Conservation (phyloP, 2,113 vertebrate species). For the Alethe castanea region DNA sequence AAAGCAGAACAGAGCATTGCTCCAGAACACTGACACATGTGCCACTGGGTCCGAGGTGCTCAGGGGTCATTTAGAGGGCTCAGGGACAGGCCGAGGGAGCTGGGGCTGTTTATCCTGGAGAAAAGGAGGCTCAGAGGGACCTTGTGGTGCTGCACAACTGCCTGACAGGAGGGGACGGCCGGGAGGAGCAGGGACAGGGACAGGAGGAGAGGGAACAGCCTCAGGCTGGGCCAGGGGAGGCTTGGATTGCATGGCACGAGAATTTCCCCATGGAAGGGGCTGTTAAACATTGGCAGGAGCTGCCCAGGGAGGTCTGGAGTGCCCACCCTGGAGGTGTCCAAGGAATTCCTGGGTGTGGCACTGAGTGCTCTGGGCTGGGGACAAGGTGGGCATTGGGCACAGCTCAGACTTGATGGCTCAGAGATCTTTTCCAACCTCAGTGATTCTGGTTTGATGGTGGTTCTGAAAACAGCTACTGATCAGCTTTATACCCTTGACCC, state of each 20-base stretch:
- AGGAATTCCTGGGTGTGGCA: fast-evolving
- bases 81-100: neutral
- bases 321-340: neutral
- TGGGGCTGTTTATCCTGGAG: neutral
- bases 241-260: fast-evolving
- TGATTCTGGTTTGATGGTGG: neutral
- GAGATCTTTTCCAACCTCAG: fast-evolving
- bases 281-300: neutral
- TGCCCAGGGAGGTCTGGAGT: neutral
- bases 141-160: neutral
- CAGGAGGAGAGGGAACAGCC: fast-evolving
- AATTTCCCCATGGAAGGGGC: neutral
- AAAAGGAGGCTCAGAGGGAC: neutral
- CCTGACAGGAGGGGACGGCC: neutral
- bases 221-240: neutral
- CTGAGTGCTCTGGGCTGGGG: neutral
- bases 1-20: fast-evolving
- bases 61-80: neutral
- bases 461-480: neutral
- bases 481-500: neutral
- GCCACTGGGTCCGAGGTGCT: neutral
- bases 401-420: fast-evolving
- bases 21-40: neutral
- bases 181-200: neutral
- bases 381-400: fast-evolving